A percentile compares a stretch with the other conserved stretches of the same genome.
Conservation (phyloP, 2,888 invertebrate species). For the Ptilodon capucinus region DNA sequence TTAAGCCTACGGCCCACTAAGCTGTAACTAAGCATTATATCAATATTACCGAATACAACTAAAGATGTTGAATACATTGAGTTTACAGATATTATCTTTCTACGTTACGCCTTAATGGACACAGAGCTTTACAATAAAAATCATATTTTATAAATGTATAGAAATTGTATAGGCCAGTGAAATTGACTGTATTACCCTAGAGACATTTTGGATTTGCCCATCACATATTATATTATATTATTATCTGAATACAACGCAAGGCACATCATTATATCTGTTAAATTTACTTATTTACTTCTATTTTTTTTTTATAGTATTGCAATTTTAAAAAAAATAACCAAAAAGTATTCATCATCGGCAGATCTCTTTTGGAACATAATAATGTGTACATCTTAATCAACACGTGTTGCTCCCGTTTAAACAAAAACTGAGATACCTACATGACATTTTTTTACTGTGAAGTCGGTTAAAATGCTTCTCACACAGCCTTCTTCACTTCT, state of each 20-base stretch:
- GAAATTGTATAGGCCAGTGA: conserved; percentile 69
- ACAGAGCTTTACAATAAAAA: conserved; percentile 33
- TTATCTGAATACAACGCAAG: conserved; percentile 70
- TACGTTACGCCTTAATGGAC: conserved; percentile 13
- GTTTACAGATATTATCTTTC: background rate
- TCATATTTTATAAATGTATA: conserved; percentile 59
- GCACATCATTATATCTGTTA: conserved; percentile 67
- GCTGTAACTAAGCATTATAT: conserved; percentile 3
- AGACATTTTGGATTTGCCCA: conserved; percentile 54
- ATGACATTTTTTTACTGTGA: conserved; percentile 22
- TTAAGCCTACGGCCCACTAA: conserved; percentile 21
- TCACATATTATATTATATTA: conserved; percentile 47
- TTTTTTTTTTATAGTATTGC: conserved; percentile 52
- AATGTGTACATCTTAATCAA: conserved; percentile 39
- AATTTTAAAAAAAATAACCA: conserved; percentile 37
- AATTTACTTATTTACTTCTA: conserved; percentile 52
- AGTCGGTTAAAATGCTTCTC: conserved; percentile 68
- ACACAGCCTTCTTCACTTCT: conserved; percentile 70
- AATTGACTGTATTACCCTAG: conserved; percentile 77
- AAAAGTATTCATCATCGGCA: conserved; percentile 58
- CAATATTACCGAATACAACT: too few species aligned
- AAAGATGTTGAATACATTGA: too few species aligned
- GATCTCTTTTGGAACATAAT: conserved; percentile 63
- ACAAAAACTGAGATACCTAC: conserved; percentile 38
- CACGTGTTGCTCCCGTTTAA: conserved; percentile 42